Conservation (phyloP, 64 coral and sea anemone genomes). For the Pachyseris speciosa region DNA sequence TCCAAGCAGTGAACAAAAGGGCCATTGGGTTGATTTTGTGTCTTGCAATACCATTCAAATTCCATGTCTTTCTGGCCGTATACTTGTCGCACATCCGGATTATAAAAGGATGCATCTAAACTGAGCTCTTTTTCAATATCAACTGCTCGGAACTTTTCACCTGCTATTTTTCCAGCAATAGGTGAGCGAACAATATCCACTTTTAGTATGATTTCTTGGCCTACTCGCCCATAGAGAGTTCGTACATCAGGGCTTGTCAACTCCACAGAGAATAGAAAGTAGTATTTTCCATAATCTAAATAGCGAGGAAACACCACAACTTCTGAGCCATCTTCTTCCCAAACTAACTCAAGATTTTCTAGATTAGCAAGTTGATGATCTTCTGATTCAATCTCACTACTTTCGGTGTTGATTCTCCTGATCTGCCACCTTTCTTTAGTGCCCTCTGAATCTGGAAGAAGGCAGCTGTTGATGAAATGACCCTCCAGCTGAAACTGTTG, state of each 20-base stretch:
- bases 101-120: constrained; percentile 25
- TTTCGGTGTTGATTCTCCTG: neutral
- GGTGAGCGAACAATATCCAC: constrained; percentile 24
- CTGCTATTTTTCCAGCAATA: neutral
- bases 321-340: neutral
- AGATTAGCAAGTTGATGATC: neutral
- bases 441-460: neutral
- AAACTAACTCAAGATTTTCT: neutral
- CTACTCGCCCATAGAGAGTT: constrained; percentile 47
- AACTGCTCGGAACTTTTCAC: neutral
- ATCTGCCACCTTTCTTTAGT: neutral
- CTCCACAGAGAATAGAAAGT: neutral
- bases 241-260: constrained; percentile 7
- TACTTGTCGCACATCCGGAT: constrained; percentile 29
- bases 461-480: neutral
- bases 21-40: neutral
- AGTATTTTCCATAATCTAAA: constrained; percentile 42
- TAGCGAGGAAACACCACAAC: neutral
- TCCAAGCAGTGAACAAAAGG: constrained; percentile 32
- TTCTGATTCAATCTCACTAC: neutral
- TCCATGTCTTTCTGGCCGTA: neutral
- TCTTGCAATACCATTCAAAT: constrained; percentile 60
- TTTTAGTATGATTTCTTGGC: neutral
- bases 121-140: constrained; percentile 5
- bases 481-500: neutral